Evolutionary conservation across 1,140 invertebrate genomes (phyloP).

Genomic region (Teleogryllus occipitalis): DNA sequence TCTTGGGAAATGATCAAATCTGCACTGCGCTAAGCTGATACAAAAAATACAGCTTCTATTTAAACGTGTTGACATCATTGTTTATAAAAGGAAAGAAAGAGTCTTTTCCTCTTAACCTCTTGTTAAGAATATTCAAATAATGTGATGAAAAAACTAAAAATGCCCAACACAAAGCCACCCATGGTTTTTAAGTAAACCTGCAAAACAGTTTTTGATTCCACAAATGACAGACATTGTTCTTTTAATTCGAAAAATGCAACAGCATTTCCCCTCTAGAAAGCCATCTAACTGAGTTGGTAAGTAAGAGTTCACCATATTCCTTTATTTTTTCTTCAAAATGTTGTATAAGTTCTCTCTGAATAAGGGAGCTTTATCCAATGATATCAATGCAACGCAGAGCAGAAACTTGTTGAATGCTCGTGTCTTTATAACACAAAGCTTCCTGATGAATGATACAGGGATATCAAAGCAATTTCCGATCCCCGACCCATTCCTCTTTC

Average conservation of each 20-base stretch:
- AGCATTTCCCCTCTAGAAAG: not conserved
- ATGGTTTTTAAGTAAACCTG: no score
- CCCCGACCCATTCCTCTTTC: not conserved
- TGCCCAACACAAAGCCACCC: no score
- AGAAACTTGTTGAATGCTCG: not conserved
- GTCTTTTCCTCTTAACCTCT: no score
- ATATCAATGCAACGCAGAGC: slow-evolving; percentile 11
- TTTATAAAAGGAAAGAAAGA: no score
- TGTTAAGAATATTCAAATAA: no score
- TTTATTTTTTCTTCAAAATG: slow-evolving; percentile 13
- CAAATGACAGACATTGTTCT: no score
- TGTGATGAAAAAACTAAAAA: no score
- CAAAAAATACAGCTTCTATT: no score
- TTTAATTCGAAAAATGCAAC: not conserved
- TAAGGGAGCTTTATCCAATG: not conserved
- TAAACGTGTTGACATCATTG: no score
- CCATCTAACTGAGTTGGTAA: slow-evolving; percentile 7
- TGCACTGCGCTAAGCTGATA: no score
- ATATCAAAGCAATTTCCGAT: slow-evolving; percentile 12
- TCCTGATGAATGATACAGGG: not conserved
- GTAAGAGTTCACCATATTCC: slow-evolving; percentile 17
- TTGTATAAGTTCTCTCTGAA: not conserved
- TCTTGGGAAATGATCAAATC: no score
- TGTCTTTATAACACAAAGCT: not conserved
- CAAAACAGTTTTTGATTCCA: no score